A percentile compares a stretch with the other conserved stretches of the same genome.
These are phyloP conservation scores for Tetramorium alpestre DNA, from an alignment of 1,140 invertebrate genomes.

Conservation along the genomic window DNA sequence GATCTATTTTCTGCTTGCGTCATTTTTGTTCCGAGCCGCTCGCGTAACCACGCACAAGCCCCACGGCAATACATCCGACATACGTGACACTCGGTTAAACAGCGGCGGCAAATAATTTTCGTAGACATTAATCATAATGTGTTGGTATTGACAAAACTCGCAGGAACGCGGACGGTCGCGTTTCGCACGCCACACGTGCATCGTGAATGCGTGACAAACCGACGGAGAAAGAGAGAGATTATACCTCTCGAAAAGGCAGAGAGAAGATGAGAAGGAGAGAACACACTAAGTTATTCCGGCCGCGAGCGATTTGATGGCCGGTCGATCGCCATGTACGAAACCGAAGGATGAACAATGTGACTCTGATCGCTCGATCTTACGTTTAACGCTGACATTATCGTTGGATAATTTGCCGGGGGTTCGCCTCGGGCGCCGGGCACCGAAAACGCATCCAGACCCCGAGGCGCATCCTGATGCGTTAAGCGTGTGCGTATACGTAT, in stretches of 20 bases:
- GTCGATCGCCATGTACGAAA: neutral
- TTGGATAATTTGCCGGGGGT: constrained; percentile 32
- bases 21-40: neutral
- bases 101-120: constrained; percentile 15
- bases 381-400: constrained; percentile 69
- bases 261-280: neutral
- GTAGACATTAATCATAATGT: neutral
- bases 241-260: neutral
- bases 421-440: neutral
- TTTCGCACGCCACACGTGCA: neutral
- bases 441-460: constrained; percentile 34
- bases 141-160: constrained; percentile 23
- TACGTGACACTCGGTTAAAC: constrained; percentile 48
- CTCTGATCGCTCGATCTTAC: constrained; percentile 64
- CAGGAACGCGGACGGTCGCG: neutral
- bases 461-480: neutral
- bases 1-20: constrained; percentile 43
- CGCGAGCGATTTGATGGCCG: constrained; percentile 1
- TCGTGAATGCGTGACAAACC: constrained; percentile 25
- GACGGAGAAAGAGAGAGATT: neutral
- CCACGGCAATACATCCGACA: constrained; percentile 2
- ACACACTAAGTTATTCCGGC: constrained; percentile 26
- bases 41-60: neutral
- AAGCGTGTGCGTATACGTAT: neutral
- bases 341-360: constrained; percentile 67